These are phyloP conservation scores for Azemiops feae DNA, from an alignment of 2,113 vertebrate genomes.

Conservation along the genomic window DNA sequence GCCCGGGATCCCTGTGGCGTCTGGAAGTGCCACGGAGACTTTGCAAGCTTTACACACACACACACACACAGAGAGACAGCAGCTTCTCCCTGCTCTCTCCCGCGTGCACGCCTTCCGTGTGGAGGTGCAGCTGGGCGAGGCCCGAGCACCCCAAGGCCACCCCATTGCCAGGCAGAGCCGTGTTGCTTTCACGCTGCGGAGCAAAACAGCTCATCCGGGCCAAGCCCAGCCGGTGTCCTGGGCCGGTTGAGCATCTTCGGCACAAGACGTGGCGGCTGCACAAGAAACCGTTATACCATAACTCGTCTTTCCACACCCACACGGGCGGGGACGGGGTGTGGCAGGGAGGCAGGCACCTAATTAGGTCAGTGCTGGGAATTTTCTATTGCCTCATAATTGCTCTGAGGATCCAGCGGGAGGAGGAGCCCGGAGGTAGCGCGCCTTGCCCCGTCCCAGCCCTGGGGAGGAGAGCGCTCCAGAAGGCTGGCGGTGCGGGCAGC, in stretches of 20 bases:
- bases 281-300: neutral
- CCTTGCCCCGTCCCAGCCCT: neutral
- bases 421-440: neutral
- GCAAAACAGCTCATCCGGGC: neutral
- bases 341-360: neutral
- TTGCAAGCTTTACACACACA: neutral
- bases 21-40: neutral
- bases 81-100: neutral
- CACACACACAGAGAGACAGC: too few relatives aligned
- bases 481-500: neutral
- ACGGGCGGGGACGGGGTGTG: neutral
- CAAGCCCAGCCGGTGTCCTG: neutral
- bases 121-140: neutral
- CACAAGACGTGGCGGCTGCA: neutral
- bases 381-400: neutral
- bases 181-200: neutral
- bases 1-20: fast-evolving
- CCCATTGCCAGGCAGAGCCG: neutral
- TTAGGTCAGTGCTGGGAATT: neutral
- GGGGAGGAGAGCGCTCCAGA: neutral
- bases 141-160: neutral
- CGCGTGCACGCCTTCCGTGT: neutral
- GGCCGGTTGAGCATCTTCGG: neutral
- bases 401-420: neutral
- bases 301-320: neutral